Evolutionary conservation across 2,113 vertebrate genomes (phyloP).

Genomic region (Microcebus lehilahytsara): DNA sequence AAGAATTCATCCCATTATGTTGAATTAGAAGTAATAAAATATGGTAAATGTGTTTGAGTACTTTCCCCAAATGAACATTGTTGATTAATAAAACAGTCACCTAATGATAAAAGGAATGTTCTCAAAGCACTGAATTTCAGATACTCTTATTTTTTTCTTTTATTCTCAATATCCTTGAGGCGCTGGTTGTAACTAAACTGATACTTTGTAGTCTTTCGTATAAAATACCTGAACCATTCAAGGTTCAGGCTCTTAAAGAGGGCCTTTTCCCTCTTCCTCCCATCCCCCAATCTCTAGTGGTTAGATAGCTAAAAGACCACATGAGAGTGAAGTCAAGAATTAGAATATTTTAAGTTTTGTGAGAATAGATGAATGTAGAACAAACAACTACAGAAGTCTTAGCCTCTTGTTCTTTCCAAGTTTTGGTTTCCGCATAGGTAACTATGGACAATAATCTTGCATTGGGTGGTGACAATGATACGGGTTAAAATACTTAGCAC

Average conservation of each 20-base stretch:
- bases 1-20: neutral
- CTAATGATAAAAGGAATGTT: neutral
- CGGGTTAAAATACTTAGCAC: neutral
- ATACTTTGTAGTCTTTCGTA: neutral
- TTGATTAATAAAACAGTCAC: slow-evolving; percentile 33
- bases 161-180: neutral
- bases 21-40: slow-evolving; percentile 30
- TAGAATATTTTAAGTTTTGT: slow-evolving; percentile 1
- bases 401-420: neutral
- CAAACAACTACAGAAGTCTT: neutral
- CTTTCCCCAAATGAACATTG: neutral
- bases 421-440: neutral
- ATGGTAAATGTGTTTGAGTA: slow-evolving; percentile 7
- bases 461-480: neutral
- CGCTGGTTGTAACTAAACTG: neutral
- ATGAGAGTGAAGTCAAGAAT: neutral
- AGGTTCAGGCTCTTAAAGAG: neutral
- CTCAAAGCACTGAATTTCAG: slow-evolving; percentile 16
- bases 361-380: neutral
- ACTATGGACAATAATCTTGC: neutral
- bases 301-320: neutral
- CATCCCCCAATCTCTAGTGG: neutral
- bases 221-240: neutral
- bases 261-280: neutral
- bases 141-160: neutral